Conservation (phyloP, 1,140 invertebrate genomes). For the Cotesia vestalis region DNA sequence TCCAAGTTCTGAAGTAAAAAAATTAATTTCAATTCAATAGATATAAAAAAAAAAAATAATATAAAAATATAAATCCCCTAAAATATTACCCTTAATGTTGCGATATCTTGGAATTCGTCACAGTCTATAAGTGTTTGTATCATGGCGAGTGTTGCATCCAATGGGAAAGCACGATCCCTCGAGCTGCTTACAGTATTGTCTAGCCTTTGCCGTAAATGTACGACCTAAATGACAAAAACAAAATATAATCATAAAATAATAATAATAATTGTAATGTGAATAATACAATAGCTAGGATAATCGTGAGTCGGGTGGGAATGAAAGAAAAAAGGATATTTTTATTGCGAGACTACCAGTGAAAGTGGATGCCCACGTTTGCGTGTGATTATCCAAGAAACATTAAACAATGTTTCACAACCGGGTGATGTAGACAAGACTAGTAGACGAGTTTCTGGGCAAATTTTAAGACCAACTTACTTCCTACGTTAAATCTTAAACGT, state of each 20-base stretch:
- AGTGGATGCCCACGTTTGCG: too few relatives aligned
- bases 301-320: too few relatives aligned
- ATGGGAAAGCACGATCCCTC: constrained; percentile 81
- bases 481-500: constrained; percentile 41
- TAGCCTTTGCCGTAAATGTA: constrained; percentile 85
- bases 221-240: constrained; percentile 67
- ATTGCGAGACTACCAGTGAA: too few relatives aligned
- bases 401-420: constrained; percentile 10
- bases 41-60: constrained; percentile 15
- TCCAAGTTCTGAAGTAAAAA: constrained; percentile 80
- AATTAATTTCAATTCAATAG: constrained; percentile 17
- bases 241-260: constrained; percentile 4
- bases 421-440: not conserved
- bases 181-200: constrained; percentile 88
- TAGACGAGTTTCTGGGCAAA: not conserved
- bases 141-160: constrained; percentile 84
- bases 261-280: too few relatives aligned
- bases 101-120: constrained; percentile 95
- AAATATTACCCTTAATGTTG: constrained; percentile 73
- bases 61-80: constrained; percentile 22
- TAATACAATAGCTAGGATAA: too few relatives aligned
- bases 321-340: too few relatives aligned
- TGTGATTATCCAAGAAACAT: not conserved
- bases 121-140: constrained; percentile 92
- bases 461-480: constrained; percentile 36